Base-by-base conservation (phyloP, 2,797 vertebrate species). In the Gephyroberyx darwinii region DNA sequence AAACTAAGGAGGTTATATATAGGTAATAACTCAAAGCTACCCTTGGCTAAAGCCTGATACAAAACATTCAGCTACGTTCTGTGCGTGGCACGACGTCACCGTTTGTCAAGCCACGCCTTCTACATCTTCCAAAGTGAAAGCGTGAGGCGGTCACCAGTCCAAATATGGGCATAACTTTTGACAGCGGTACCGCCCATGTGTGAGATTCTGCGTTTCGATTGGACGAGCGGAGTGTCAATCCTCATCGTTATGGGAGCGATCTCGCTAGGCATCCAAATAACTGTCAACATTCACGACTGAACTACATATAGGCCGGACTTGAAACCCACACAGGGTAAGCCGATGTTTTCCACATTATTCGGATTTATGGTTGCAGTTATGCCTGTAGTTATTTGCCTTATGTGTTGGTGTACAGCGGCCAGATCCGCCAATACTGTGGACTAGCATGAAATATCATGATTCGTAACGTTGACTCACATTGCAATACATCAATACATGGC, bases 321-420 rank as follows among this genome's bases (percentile, higher is more conserved):
- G 8, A 72, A 80, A 55, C 60, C 48, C 55, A 70, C 41, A 19
- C 35, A 57, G 61, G 92, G 91, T 92, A 91, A 90, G 88, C 39
- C 0, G 22, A 35, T 13, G 16, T 33, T 80, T 79, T 70, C 26
- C 12, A 33, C 13, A 31, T 8, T 30, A 47, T 75, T 31, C 0
- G 35, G 2, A 8, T 61, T 5, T 65, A 60, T n/a, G 2, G 8
- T 9, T 26, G 39, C 5, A 2, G 5, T 59, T 55, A 61, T 47
- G 22, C 3, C 4, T 55, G 16, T 41, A 3, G 13, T 39, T 60
- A 1, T n/a, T 17, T 73, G 39, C 66, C 62, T 30, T 30, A 8
- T 4, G 20, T 30, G 22, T 10, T 17, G 8, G 19, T 41, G 7
- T n/a, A 5, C 5, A 14, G 13, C 41, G 41, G 13, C 41, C 41